Evolutionary conservation across 2,888 invertebrate species (phyloP), one percentile per base, ranked within the genome.

Genomic region (Cosmorhoe ocellata): DNA sequence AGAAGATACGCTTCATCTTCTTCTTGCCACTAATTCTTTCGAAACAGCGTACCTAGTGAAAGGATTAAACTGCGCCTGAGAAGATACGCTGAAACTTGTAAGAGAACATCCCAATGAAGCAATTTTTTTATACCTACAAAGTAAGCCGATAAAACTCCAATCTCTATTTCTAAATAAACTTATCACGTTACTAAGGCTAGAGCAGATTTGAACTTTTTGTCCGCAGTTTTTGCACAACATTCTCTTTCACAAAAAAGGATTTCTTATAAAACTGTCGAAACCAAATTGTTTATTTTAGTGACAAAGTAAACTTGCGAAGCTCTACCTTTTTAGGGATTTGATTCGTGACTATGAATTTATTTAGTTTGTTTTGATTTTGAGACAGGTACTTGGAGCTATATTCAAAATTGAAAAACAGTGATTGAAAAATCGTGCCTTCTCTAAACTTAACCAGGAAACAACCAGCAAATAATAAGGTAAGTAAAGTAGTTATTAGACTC

Each of bases 161-260:
- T 78, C 74, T 84, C 78, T 53, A 71, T 86, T 86, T 81, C 83
- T 80, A 85, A 85, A 86, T 82, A 88, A 88, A 87, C 84, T 84
- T 85, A 87, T 88, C 87, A 78, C 76, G 76, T 84, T 79, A 76
- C 74, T 67, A 68, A 71, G 66, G 61, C 66, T 60, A 52, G 64
- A 72, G 75, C 67, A 74, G 78, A 79, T 80, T 86, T 79, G 63
- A 54, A 56, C 73, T 85, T 86, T 86, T 87, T 86, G 78, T 79
- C 59, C 33, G 47, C 44, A 63, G 70, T 84, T 88, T 86, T 86
- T 87, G 85, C 80, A 77, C 76, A 73, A 76, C 72, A 79, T 79
- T 80, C 76, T 74, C 64, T 67, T 59, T 55, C 57, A 70, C 68
- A 78, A 78, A 84, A 85, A 84, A 76, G 68, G 69, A 63, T 71